phyloP scores from a whole-genome alignment of 2,888 invertebrate species.

The Melanargia galathea region DNA sequence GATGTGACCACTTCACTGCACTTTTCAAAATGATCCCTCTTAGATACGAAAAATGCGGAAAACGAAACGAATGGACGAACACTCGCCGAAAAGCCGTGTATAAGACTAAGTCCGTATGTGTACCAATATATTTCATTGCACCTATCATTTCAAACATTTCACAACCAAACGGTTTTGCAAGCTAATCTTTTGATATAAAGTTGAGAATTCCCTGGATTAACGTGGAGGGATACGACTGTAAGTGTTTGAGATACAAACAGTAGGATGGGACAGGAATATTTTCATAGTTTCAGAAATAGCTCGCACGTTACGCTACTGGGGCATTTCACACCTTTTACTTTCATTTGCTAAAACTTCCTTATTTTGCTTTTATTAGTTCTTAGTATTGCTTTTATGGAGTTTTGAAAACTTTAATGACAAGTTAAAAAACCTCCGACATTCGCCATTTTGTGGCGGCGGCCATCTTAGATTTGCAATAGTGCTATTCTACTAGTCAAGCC shows the following conservation, averaged over 20 bases:
- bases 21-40: neutral
- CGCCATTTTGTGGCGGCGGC: too few species aligned
- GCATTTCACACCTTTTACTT: constrained; percentile 23
- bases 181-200: constrained; percentile 29
- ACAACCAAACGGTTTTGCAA: constrained; percentile 13
- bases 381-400: neutral
- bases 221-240: constrained; percentile 42
- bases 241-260: constrained; percentile 46
- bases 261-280: constrained; percentile 66
- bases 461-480: too few species aligned
- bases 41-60: constrained; percentile 7
- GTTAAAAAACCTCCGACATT: too few species aligned
- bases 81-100: constrained; percentile 29
- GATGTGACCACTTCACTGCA: constrained; percentile 1
- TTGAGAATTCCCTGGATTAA: constrained; percentile 35
- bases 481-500: too few species aligned
- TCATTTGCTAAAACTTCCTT: constrained; percentile 5
- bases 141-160: constrained; percentile 28
- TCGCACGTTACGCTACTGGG: constrained; percentile 25
- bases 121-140: constrained; percentile 31
- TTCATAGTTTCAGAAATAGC: constrained; percentile 66
- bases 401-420: too few species aligned
- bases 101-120: constrained; percentile 31
- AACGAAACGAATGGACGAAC: constrained; percentile 26
- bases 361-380: neutral